Percentiles rank a stretch among this genome's conserved stretches.
Evolutionary conservation across 2,888 invertebrate species (phyloP).

Genomic region (Toxonevra muliebris): DNA sequence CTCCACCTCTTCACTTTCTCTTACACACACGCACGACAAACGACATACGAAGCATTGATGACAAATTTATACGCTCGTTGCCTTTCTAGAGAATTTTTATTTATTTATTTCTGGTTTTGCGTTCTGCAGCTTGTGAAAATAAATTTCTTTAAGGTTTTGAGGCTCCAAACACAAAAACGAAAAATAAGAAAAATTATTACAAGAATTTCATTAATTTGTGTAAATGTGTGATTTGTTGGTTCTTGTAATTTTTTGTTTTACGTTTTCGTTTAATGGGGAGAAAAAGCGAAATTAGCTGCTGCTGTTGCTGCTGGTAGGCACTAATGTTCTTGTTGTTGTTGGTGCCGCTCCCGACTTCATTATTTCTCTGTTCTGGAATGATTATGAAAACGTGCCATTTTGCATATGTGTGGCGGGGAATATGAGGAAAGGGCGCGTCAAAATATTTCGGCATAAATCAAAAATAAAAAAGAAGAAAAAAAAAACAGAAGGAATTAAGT

Average conservation of each 20-base stretch:
- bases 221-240: conserved; percentile 31
- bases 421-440: no score
- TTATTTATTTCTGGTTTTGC: no score
- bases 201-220: conserved; percentile 34
- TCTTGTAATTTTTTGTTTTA: neutral
- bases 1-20: neutral
- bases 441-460: no score
- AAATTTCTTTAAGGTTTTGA: conserved; percentile 38
- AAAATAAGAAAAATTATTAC: conserved; percentile 34
- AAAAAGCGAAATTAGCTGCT: neutral
- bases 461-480: no score
- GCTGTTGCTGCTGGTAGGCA: neutral
- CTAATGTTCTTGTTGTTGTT: conserved; percentile 9
- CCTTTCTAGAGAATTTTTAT: no score
- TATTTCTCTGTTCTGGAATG: no score
- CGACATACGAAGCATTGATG: conserved; percentile 47
- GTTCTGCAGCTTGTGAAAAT: conserved; percentile 8
- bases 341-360: no score
- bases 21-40: no score
- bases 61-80: conserved; percentile 50
- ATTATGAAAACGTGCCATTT: no score
- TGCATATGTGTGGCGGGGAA: no score
- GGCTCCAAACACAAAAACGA: conserved; percentile 43
- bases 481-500: no score
- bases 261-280: neutral